These are phyloP conservation scores for Virgularia gustaviana DNA, from an alignment of 92 coral and sea anemone genomes.

Conservation along the genomic window DNA sequence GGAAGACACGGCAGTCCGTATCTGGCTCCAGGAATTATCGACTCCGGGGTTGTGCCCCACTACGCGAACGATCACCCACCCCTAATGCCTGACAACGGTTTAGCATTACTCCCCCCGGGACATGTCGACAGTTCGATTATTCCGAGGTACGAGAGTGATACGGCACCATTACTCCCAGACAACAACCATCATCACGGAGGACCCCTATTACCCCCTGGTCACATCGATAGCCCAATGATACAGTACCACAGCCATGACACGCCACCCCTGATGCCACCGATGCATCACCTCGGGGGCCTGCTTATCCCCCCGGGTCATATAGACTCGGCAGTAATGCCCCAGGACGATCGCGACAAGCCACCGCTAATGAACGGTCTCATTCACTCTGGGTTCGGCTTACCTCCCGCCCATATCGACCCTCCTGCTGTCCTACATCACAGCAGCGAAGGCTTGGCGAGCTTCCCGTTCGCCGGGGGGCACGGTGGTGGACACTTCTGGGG, in stretches of 20 bases:
- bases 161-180: slow-evolving; percentile 22
- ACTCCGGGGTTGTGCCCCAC: slow-evolving; percentile 22
- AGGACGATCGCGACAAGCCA: slow-evolving; percentile 29
- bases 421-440: slow-evolving; percentile 29
- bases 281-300: slow-evolving; percentile 23
- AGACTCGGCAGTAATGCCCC: slow-evolving; percentile 38
- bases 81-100: slow-evolving; percentile 30
- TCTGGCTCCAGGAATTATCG: slow-evolving; percentile 31
- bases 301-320: slow-evolving; percentile 38
- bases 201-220: slow-evolving; percentile 36
- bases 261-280: slow-evolving; percentile 28
- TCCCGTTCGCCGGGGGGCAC: slow-evolving; percentile 34
- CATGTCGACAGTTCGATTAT: slow-evolving; percentile 21
- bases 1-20: slow-evolving; percentile 29
- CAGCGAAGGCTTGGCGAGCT: slow-evolving; percentile 23
- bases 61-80: slow-evolving; percentile 29
- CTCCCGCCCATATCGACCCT: slow-evolving; percentile 31
- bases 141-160: slow-evolving; percentile 31
- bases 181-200: background rate
- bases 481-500: slow-evolving; percentile 39
- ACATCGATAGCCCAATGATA: slow-evolving; percentile 18
- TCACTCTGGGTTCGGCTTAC: slow-evolving; percentile 30
- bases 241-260: slow-evolving; percentile 29
- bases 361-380: slow-evolving; percentile 35
- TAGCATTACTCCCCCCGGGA: slow-evolving; percentile 28